Conservation (phyloP, 2,113 vertebrate species). For the Chaetodon auriga region DNA sequence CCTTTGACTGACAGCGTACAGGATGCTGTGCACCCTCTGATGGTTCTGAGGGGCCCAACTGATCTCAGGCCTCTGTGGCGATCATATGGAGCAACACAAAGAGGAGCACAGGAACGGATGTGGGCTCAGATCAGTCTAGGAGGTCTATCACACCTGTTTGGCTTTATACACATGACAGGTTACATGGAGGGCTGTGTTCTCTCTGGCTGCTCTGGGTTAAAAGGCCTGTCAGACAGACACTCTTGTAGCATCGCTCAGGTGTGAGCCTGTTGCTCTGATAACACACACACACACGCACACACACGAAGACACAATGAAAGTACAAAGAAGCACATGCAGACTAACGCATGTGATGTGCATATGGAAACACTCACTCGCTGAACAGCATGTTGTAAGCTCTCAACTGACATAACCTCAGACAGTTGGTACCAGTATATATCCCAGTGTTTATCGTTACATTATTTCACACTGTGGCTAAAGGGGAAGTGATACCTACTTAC, state of each 20-base stretch:
- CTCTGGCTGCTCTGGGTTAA: constrained; percentile 61
- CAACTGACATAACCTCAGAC: background rate
- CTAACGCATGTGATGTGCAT: background rate
- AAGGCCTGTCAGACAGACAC: constrained; percentile 63
- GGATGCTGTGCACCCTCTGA: constrained; percentile 41
- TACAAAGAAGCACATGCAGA: constrained; percentile 1
- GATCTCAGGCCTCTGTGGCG: constrained; percentile 53
- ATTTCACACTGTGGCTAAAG: background rate
- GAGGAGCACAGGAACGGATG: constrained; percentile 23
- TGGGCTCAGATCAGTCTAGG: constrained; percentile 50
- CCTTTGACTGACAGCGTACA: constrained; percentile 60
- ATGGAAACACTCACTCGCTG: background rate
- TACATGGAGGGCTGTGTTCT: constrained; percentile 63
- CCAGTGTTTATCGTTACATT: background rate
- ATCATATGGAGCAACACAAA: constrained; percentile 46
- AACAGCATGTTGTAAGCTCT: background rate
- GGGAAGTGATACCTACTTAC: background rate
- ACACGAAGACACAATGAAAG: constrained; percentile 8
- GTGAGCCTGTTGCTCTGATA: constrained; percentile 61
- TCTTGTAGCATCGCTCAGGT: constrained; percentile 44
- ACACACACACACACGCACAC: constrained; percentile 18
- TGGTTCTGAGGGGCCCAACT: constrained; percentile 52
- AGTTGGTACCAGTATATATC: background rate
- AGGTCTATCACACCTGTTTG: constrained; percentile 55
- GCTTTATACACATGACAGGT: constrained; percentile 65